A percentile compares a stretch with the other conserved stretches of the same genome.
phyloP scores from a whole-genome alignment of 1,140 invertebrate species.

The Sogatella furcifera region DNA sequence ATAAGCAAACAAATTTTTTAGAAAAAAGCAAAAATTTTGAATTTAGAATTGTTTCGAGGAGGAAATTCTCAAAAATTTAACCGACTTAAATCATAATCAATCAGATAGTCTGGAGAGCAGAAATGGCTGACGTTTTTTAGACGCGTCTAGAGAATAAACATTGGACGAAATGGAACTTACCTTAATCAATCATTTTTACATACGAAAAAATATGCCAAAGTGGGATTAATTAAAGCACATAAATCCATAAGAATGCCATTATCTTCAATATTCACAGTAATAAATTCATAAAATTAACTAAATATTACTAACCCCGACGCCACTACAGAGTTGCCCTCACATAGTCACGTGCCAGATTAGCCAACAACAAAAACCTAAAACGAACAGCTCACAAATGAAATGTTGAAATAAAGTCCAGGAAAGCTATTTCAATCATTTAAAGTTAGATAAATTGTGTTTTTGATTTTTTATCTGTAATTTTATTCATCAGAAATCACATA shows the following conservation, averaged over 20 bases:
- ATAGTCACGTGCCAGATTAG: no score
- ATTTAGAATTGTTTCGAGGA: background rate
- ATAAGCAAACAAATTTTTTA: background rate
- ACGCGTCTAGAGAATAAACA: background rate
- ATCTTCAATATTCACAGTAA: background rate
- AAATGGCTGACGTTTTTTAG: constrained; percentile 3
- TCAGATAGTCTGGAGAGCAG: background rate
- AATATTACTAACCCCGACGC: background rate
- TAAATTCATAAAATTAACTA: background rate
- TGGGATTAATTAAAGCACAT: background rate
- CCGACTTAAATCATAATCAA: background rate
- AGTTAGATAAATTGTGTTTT: no score
- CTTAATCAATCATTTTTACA: background rate
- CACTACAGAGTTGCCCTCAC: background rate
- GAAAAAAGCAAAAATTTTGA: background rate
- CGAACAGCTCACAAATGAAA: no score
- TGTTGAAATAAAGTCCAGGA: no score
- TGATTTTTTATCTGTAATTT: no score
- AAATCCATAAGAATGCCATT: background rate
- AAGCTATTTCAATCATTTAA: no score
- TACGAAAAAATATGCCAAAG: background rate
- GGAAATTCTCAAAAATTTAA: background rate
- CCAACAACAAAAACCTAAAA: no score
- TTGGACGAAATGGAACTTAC: background rate
- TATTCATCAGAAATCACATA: no score